Evolutionary conservation across 2,888 invertebrate species (phyloP).

Genomic region (Volucella inflata): DNA sequence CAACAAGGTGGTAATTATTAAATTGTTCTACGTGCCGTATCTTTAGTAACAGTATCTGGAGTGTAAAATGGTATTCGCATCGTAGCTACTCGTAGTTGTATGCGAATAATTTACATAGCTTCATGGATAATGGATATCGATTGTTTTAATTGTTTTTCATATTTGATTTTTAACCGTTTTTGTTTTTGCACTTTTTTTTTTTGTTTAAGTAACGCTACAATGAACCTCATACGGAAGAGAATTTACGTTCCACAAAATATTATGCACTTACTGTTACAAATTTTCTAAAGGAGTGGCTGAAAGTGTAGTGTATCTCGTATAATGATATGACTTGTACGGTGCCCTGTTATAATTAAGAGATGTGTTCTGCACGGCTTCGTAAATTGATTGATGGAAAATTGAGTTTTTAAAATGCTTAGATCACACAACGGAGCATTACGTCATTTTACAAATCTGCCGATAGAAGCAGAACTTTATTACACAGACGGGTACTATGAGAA

Average conservation of each 20-base stretch:
- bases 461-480: no score
- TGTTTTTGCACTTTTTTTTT: no score
- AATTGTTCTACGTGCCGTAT: conserved; percentile 14
- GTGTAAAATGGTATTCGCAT: not conserved
- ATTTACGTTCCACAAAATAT: conserved; percentile 20
- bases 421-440: no score
- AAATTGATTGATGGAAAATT: conserved; percentile 10
- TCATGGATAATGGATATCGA: conserved; percentile 51
- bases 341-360: not conserved
- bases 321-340: conserved; percentile 8
- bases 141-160: conserved; percentile 53
- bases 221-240: conserved; percentile 43
- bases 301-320: not conserved
- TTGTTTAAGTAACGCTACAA: conserved; percentile 40
- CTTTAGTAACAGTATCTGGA: conserved; percentile 36
- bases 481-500: no score
- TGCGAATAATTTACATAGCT: conserved; percentile 42
- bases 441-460: no score
- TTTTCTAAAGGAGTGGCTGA: conserved; percentile 21
- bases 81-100: no score
- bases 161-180: not conserved
- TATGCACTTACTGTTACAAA: conserved; percentile 34
- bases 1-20: conserved; percentile 25
- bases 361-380: conserved; percentile 35
- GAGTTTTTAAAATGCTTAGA: no score